Evolutionary conservation across 2,113 vertebrate species (phyloP).

Genomic region (Tachuris rubrigastra): DNA sequence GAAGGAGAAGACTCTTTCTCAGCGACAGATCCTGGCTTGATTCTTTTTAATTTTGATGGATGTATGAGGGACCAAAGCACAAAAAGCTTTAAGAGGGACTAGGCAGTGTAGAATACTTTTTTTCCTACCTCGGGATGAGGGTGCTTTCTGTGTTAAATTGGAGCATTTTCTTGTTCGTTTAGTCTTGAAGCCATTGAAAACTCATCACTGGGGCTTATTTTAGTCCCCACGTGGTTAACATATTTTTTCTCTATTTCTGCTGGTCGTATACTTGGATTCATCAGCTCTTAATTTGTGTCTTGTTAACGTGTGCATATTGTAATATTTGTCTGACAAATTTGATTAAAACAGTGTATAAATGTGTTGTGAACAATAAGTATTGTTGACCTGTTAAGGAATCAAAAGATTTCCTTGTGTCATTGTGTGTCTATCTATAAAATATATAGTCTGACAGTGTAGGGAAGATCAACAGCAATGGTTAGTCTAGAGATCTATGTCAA

Average conservation of each 20-base stretch:
- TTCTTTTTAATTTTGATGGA: conserved; percentile 12
- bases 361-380: neutral
- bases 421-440: neutral
- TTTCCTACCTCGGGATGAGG: neutral
- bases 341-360: neutral
- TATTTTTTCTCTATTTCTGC: neutral
- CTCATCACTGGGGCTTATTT: neutral
- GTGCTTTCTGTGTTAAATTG: neutral
- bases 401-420: neutral
- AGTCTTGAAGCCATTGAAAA: neutral
- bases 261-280: neutral
- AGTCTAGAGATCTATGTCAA: neutral
- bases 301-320: neutral
- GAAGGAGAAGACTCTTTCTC: neutral
- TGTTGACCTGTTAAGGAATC: neutral
- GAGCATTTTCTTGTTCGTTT: neutral
- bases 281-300: neutral
- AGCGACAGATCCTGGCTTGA: neutral
- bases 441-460: neutral
- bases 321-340: neutral
- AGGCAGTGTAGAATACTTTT: neutral
- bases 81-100: neutral
- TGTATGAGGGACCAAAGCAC: neutral
- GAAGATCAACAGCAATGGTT: neutral
- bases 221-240: neutral